Conservation (phyloP, 2,888 invertebrate species). For the Cantharis rustica region DNA sequence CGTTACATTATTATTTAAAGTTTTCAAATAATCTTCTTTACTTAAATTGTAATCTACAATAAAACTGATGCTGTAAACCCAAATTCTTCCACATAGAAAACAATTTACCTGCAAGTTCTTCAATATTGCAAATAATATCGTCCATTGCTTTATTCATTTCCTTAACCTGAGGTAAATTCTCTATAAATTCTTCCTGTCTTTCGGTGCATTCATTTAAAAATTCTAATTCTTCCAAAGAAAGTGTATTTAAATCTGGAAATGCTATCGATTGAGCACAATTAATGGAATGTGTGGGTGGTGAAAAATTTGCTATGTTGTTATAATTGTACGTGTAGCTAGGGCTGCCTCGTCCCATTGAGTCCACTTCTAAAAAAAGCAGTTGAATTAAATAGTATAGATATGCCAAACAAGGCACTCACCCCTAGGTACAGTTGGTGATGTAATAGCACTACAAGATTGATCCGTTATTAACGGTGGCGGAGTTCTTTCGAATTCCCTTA, state of each 20-base stretch:
- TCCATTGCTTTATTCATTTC: constrained; percentile 73
- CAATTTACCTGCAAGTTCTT: constrained; percentile 67
- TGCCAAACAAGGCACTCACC: constrained; percentile 1
- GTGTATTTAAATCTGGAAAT: constrained; percentile 59
- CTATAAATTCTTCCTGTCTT: constrained; percentile 74
- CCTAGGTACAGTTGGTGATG: constrained; percentile 23
- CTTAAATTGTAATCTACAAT: constrained; percentile 67
- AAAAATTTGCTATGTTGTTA: constrained; percentile 40
- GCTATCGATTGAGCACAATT: constrained; percentile 42
- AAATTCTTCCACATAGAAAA: constrained; percentile 8
- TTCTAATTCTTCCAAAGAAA: constrained; percentile 69
- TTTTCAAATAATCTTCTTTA: constrained; percentile 65
- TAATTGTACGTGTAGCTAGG: constrained; percentile 44
- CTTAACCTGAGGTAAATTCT: constrained; percentile 68
- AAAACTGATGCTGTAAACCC: constrained; percentile 19
- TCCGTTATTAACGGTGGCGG: constrained; percentile 57
- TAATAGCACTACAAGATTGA: constrained; percentile 35
- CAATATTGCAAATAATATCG: constrained; percentile 73
- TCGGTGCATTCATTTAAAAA: constrained; percentile 72
- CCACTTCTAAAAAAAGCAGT: constrained; percentile 40
- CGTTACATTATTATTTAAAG: constrained; percentile 64
- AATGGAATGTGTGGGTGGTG: constrained; percentile 40
- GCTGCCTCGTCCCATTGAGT: constrained; percentile 44
- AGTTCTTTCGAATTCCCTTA: constrained; percentile 75
- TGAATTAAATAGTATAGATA: background rate